Evolutionary conservation across 2,888 invertebrate species (phyloP), one percentile per base, ranked within the genome.

Genomic region (Leptinotarsa peninsularis): DNA sequence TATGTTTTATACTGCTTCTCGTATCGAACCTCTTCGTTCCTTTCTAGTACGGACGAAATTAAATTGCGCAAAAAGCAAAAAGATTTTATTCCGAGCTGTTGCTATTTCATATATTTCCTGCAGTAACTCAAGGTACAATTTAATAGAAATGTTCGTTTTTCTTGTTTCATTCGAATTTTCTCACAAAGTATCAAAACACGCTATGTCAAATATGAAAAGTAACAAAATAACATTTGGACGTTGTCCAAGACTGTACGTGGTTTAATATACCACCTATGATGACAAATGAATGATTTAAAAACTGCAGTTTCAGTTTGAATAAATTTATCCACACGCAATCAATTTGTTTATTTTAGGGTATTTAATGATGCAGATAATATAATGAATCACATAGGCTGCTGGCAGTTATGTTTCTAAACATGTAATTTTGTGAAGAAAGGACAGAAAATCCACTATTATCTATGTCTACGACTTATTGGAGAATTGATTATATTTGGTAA

Each of bases 11-110:
- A 27, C 54, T 27, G 27, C 54, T 27, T 52, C 49, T 18, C 49
- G 23, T 54, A 68, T 50, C 23, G 23, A 21, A 21, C 58, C 21
- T 3, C 60, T 58, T 58, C 43, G 21, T 23, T 21, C 33, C 49
- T 58, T 49, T 49, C 49, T n/a, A 0, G 70, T 60, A 49, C n/a
- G 49, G 18, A 49, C 58, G 70, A 21, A 70, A 70, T 70, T 70
- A 58, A 70, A 70, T 70, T 70, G 70, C 17, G 49, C 70, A 58
- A 49, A 70, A 49, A 43, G 70, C 18, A 70, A 58, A 69, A 60
- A 70, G 58, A 58, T 58, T 70, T 23, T 58, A 17, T 23, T 58
- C 17, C 56, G 43, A 27, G 27, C 60, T 49, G 23, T 49, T 17
- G 54, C 68, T 68, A 52, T 43, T 56, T 56, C 56, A 69, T 33